Percentiles rank a stretch among this genome's conserved stretches.
Conservation (phyloP, 2,888 invertebrate species). For the Gryllus longicercus region DNA sequence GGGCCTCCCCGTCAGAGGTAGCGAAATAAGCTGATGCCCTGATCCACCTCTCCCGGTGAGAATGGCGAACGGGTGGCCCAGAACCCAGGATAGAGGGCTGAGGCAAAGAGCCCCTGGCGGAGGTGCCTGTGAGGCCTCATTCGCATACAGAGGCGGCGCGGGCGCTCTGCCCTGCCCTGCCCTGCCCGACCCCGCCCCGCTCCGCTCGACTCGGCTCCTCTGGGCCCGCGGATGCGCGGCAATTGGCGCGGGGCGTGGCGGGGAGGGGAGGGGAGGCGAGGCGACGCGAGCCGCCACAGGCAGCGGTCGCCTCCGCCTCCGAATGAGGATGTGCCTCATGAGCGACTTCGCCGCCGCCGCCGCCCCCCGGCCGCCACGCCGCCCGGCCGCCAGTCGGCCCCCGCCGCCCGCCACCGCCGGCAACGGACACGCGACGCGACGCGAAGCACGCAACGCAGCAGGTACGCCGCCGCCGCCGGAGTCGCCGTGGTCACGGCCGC, state of each 20-base stretch:
- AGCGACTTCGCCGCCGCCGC: background rate
- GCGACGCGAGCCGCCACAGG: background rate
- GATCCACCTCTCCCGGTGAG: too few species aligned
- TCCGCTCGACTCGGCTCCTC: too few species aligned
- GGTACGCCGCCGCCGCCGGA: background rate
- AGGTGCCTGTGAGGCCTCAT: background rate
- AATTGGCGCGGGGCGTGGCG: background rate
- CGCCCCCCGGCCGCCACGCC: too few species aligned
- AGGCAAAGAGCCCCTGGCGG: background rate
- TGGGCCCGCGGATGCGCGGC: background rate
- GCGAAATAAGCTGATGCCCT: too few species aligned
- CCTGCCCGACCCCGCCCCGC: too few species aligned
- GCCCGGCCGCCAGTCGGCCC: background rate
- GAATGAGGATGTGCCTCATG: slow-evolving; percentile 1
- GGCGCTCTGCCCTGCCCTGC: background rate
- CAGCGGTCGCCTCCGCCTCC: background rate
- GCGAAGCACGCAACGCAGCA: background rate
- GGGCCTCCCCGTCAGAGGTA: too few species aligned
- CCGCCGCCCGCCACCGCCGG: background rate
- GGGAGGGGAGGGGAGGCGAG: background rate
- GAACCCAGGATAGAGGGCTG: too few species aligned
- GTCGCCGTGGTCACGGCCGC: too few species aligned
- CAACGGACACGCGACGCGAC: background rate
- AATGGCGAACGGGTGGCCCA: too few species aligned
- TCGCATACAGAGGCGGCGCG: background rate